phyloP scores from a whole-genome alignment of 2,113 vertebrate species.

The Capra hircus region DNA sequence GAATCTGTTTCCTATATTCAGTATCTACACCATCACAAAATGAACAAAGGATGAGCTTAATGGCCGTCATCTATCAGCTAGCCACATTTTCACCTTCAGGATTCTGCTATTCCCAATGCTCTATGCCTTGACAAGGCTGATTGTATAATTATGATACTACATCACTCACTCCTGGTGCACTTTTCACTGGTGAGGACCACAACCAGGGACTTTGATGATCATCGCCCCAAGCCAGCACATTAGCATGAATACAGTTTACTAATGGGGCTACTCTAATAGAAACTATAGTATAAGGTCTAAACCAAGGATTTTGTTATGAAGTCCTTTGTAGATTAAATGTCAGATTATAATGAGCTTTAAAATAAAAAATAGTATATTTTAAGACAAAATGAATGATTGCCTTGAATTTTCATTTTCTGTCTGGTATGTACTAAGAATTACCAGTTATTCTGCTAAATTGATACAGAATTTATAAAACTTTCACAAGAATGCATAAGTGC shows the following conservation, averaged over 20 bases:
- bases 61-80: conserved; percentile 81
- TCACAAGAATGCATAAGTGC: neutral
- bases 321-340: conserved; percentile 46
- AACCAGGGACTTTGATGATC: conserved; percentile 66
- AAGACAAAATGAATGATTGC: neutral
- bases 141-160: conserved; percentile 72
- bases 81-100: conserved; percentile 61
- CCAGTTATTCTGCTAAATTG: neutral
- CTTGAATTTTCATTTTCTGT: neutral
- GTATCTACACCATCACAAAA: conserved; percentile 33
- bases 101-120: conserved; percentile 74
- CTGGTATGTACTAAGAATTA: neutral
- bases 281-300: conserved; percentile 45
- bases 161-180: conserved; percentile 60
- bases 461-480: neutral
- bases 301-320: conserved; percentile 62
- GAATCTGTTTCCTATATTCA: conserved; percentile 47
- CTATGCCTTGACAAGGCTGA: conserved; percentile 78
- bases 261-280: conserved; percentile 60
- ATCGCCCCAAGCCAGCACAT: conserved; percentile 72
- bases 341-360: conserved; percentile 21
- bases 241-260: conserved; percentile 74
- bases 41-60: conserved; percentile 78
- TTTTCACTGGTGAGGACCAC: conserved; percentile 58
- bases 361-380: conserved; percentile 31